phyloP scores from a whole-genome alignment of 2,888 invertebrate genomes.

The Allygus modestus region DNA sequence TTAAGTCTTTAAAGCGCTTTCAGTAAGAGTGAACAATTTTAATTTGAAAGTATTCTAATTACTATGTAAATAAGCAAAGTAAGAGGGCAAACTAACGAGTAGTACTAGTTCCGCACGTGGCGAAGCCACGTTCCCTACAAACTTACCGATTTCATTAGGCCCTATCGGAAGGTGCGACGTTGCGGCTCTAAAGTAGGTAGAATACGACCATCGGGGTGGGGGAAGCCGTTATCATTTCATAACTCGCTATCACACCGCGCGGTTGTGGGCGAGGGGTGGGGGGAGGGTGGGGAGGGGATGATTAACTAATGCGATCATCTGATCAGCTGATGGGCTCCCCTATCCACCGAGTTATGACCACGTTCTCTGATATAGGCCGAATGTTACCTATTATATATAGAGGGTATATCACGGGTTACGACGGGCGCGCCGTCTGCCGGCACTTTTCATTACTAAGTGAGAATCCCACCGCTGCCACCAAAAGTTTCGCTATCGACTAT shows the following conservation, averaged over 20 bases:
- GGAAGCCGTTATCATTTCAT: conserved; percentile 55
- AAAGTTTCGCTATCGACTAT: not conserved
- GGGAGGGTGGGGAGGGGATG: conserved; percentile 18
- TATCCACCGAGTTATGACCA: conserved; percentile 64
- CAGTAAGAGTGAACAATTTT: no score
- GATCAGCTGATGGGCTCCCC: conserved; percentile 61
- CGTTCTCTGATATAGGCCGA: conserved; percentile 58
- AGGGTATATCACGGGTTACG: conserved; percentile 61
- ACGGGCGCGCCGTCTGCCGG: conserved; percentile 22
- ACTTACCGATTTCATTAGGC: conserved; percentile 35
- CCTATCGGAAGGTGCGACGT: conserved; percentile 40
- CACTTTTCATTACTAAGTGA: conserved; percentile 26
- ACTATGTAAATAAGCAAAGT: no score
- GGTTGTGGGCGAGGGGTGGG: not conserved
- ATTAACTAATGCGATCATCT: conserved; percentile 53
- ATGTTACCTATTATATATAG: conserved; percentile 64
- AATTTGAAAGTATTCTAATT: no score
- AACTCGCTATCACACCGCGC: conserved; percentile 25
- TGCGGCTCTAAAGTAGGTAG: conserved; percentile 26
- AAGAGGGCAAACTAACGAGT: no score
- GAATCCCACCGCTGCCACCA: not conserved
- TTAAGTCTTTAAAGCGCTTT: no score
- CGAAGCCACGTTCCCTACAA: not conserved
- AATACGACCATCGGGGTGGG: conserved; percentile 34
- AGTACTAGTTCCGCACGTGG: not conserved